Percentiles rank a stretch among this genome's conserved stretches.
Conservation (phyloP, 1,140 invertebrate genomes). For the Drosophila pachea region DNA sequence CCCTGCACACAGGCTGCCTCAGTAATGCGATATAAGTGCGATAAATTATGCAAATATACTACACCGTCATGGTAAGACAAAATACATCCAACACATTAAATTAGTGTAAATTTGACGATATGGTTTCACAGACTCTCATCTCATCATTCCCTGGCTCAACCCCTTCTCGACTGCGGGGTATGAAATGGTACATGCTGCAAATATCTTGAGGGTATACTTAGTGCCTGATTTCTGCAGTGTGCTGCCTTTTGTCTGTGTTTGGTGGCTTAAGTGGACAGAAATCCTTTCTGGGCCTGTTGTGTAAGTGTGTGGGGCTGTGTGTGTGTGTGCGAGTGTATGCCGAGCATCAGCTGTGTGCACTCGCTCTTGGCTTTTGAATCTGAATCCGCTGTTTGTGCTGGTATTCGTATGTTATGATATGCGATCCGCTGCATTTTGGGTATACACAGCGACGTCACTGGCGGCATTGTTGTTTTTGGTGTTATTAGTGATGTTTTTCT, state of each 20-base stretch:
- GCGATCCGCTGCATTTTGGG: constrained; percentile 11
- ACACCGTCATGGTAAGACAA: no score
- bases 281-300: constrained; percentile 16
- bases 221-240: constrained; percentile 69
- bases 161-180: not conserved
- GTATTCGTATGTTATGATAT: constrained; percentile 55
- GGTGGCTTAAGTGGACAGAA: constrained; percentile 63
- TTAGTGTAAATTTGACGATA: no score
- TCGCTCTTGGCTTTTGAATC: constrained; percentile 66
- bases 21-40: not conserved
- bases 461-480: constrained; percentile 59
- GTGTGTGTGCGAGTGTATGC: constrained; percentile 11
- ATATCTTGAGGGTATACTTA: constrained; percentile 73
- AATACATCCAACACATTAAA: no score
- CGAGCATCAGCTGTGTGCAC: constrained; percentile 38
- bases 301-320: not conserved
- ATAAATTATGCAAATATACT: no score
- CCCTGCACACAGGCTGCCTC: not conserved
- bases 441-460: constrained; percentile 10
- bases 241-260: constrained; percentile 59
- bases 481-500: constrained; percentile 68
- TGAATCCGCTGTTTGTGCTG: constrained; percentile 67
- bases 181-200: constrained; percentile 57
- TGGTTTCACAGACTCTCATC: no score
- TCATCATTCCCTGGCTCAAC: not conserved